Conservation (phyloP, 2,888 invertebrate species). For the Pegoplata infirma region DNA sequence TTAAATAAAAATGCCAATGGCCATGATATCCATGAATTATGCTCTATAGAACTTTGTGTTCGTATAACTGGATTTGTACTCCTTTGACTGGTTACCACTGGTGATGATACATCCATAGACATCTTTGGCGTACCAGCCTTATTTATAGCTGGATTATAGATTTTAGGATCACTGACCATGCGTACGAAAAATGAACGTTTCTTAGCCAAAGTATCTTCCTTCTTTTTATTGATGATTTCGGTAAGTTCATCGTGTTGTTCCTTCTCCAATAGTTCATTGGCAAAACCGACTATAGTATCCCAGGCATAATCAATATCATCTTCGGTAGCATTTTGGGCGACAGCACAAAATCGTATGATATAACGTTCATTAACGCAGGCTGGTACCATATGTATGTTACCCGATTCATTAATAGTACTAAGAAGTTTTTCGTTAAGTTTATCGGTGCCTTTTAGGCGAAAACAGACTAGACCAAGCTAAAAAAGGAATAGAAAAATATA, state of each 20-base stretch:
- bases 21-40: slow-evolving; percentile 93
- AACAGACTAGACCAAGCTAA: slow-evolving; percentile 94
- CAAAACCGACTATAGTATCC: slow-evolving; percentile 89
- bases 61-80: slow-evolving; percentile 75
- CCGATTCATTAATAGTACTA: slow-evolving; percentile 95
- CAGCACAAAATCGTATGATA: slow-evolving; percentile 96
- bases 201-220: slow-evolving; percentile 89
- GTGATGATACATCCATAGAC: slow-evolving; percentile 75
- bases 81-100: slow-evolving; percentile 68
- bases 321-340: slow-evolving; percentile 92
- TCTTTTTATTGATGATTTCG: slow-evolving; percentile 86
- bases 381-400: slow-evolving; percentile 97
- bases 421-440: slow-evolving; percentile 94
- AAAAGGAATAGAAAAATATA: background rate
- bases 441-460: slow-evolving; percentile 88
- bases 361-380: slow-evolving; percentile 93
- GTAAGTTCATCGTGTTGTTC: slow-evolving; percentile 84
- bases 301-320: slow-evolving; percentile 91
- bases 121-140: slow-evolving; percentile 83
- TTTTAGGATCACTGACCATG: slow-evolving; percentile 98
- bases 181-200: slow-evolving; percentile 97
- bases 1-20: slow-evolving; percentile 93
- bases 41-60: slow-evolving; percentile 79
- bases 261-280: slow-evolving; percentile 88
- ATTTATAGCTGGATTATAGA: slow-evolving; percentile 94